Evolutionary conservation across 2,888 invertebrate species (phyloP).

Genomic region (Actias luna): DNA sequence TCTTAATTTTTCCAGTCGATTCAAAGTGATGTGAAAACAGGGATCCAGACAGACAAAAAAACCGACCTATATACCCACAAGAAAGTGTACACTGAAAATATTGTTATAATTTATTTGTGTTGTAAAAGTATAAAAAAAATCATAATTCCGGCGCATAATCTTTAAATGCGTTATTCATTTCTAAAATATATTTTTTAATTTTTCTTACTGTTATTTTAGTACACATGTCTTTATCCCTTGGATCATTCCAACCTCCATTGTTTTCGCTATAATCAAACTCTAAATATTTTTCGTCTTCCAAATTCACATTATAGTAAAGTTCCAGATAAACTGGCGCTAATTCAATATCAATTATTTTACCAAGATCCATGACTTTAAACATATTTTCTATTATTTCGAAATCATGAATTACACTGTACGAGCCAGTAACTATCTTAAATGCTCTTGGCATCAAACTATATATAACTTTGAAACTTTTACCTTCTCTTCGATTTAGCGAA

Average conservation of each 20-base stretch:
- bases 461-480: conserved; percentile 47
- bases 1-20: too few species aligned
- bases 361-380: conserved; percentile 32
- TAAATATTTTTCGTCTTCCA: conserved; percentile 42
- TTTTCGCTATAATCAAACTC: conserved; percentile 44
- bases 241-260: conserved; percentile 55
- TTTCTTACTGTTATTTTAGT: conserved; percentile 46
- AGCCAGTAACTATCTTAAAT: conserved; percentile 33
- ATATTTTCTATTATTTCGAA: conserved; percentile 34
- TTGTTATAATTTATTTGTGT: neutral
- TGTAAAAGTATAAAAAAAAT: neutral
- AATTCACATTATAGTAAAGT: conserved; percentile 42
- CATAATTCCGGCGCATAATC: conserved; percentile 21
- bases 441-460: conserved; percentile 47
- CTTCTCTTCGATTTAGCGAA: conserved; percentile 46
- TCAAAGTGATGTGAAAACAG: too few species aligned
- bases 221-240: conserved; percentile 50
- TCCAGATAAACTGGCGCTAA: conserved; percentile 48
- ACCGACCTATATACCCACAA: too few species aligned
- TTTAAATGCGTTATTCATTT: conserved; percentile 40
- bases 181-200: conserved; percentile 44
- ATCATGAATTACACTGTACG: conserved; percentile 27
- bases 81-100: neutral
- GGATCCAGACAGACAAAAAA: too few species aligned
- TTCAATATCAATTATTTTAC: conserved; percentile 24